Evolutionary conservation across 2,888 invertebrate genomes (phyloP), one percentile per base, ranked within the genome.

Genomic region (Drosophila sordidapex): DNA sequence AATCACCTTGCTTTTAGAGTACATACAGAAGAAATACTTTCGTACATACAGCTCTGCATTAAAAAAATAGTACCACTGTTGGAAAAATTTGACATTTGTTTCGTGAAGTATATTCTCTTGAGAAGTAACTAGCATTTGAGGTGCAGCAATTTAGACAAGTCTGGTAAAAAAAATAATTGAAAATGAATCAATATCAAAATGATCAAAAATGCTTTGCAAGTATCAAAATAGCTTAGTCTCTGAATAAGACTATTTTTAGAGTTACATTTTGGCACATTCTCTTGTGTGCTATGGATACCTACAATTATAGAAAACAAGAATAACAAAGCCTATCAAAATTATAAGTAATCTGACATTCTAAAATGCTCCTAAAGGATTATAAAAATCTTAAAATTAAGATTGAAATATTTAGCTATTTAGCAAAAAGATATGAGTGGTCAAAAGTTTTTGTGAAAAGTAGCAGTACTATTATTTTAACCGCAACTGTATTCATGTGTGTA

Each of bases 21-120:
- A n/a, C 1, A 80, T 79, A 79, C 71, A 13, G 6, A 4, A 52
- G n/a, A 67, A 56, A 75, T 70, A 43, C 48, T 66, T 74, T 56
- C 33, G 62, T 62, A 70, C 51, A 57, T 27, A 13, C 56, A 43
- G 21, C 43, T 11, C 3, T 2, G 21, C 0, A 2, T 0, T 13
- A 11, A 21, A 21, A 21, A 43, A 11, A 11, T 43, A 21, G 5
- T 21, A 6, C 11, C 11, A 43, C 21, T 21, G 11, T 43, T 21
- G 21, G 11, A 11, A 11, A 21, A 43, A 21, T 21, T 21, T 0
- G 11, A 2, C 21, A 25, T 25, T 25, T 25, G 25, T 25, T 21
- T 5, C 11, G 11, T 6, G 36, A 15, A 36, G 15, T 36, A 36
- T 36, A 36, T 2, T n/a, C 40, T n/a, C n/a, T n/a, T 4, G 4